These are phyloP conservation scores for Geotrypetes seraphini DNA, from an alignment of 2,797 vertebrate genomes.

Conservation along the genomic window DNA sequence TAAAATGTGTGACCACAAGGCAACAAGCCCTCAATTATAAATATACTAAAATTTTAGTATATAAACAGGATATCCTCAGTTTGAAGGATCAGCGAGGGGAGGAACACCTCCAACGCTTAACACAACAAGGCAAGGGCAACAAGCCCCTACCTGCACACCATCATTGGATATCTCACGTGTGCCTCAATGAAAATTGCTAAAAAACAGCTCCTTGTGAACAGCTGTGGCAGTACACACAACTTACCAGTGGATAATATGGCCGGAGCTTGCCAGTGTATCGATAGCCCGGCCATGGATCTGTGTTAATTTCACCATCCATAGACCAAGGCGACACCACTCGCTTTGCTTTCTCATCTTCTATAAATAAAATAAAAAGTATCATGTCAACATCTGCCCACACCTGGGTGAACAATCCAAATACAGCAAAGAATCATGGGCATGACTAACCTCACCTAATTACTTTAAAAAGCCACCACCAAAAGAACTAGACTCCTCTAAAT, in stretches of 20 bases:
- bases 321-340: slow-evolving; percentile 71
- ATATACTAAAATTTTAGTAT: no score
- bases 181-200: no score
- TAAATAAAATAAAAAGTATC: slow-evolving; percentile 4
- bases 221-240: no score
- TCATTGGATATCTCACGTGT: no score
- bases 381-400: neutral
- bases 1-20: no score
- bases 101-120: no score
- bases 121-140: no score
- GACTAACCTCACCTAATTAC: neutral
- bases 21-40: no score
- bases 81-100: no score
- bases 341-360: slow-evolving; percentile 87
- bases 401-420: neutral
- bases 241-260: slow-evolving; percentile 92
- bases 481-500: neutral
- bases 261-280: slow-evolving; percentile 88
- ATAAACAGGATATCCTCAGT: no score
- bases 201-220: no score
- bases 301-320: slow-evolving; percentile 81
- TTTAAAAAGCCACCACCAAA: neutral
- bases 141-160: no score
- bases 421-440: neutral
- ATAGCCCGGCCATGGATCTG: slow-evolving; percentile 94